Evolutionary conservation across 2,113 vertebrate genomes (phyloP).

Genomic region (Microcebus tavaratra): DNA sequence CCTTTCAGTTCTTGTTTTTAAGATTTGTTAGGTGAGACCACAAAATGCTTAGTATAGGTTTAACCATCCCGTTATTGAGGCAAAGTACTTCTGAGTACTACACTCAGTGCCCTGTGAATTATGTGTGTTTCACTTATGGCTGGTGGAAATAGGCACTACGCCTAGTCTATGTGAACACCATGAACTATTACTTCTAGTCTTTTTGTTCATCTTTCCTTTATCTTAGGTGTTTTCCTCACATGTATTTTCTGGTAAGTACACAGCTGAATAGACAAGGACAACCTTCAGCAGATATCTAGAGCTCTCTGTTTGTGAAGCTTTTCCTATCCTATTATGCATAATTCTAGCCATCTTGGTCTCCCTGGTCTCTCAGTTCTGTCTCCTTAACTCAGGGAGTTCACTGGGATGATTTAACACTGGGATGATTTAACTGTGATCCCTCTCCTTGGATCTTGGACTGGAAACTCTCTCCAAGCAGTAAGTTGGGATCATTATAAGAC

Average conservation of each 20-base stretch:
- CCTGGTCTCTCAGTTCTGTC: not conserved
- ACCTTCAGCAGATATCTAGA: not conserved
- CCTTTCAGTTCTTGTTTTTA: not conserved
- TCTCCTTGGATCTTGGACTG: not conserved
- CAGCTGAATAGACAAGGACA: not conserved
- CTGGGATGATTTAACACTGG: not conserved
- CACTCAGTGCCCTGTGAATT: not conserved
- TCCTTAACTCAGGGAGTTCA: not conserved
- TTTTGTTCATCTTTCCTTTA: not conserved
- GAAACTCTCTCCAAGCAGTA: not conserved
- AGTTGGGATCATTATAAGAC: not conserved
- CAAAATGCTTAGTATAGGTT: not conserved
- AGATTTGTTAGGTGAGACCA: not conserved
- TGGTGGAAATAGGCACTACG: not conserved
- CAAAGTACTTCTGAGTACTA: not conserved
- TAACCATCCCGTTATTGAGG: not conserved
- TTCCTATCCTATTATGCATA: not conserved
- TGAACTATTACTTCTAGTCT: not conserved
- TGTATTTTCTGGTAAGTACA: not conserved
- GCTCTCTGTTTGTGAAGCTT: not conserved
- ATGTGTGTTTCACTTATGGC: not conserved
- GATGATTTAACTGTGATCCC: not conserved
- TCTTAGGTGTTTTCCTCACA: not conserved
- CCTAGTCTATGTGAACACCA: not conserved
- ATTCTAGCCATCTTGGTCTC: not conserved